Percentiles rank a stretch among this genome's conserved stretches.
phyloP scores from a whole-genome alignment of 2,888 invertebrate species.

The Copidosoma aretas region DNA sequence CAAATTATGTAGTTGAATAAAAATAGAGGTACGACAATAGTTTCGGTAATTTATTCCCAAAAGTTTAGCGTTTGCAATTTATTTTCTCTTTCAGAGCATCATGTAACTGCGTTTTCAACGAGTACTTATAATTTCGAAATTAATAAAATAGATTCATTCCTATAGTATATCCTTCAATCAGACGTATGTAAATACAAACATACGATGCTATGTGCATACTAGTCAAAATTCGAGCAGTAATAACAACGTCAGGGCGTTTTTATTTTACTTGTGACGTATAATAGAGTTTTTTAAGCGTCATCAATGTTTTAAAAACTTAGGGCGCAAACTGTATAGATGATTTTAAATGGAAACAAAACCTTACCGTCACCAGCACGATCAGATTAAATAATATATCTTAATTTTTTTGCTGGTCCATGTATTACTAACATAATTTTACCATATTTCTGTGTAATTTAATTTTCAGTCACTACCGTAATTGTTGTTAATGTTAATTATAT shows the following conservation, averaged over 20 bases:
- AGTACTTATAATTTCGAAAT: no score
- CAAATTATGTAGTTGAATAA: constrained; percentile 42
- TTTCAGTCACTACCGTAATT: constrained; percentile 41
- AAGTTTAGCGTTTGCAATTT: constrained; percentile 10
- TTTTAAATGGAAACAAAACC: constrained; percentile 1
- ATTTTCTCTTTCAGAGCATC: constrained; percentile 18
- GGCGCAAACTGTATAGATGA: constrained; percentile 10
- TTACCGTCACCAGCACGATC: constrained; percentile 18
- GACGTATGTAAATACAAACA: neutral
- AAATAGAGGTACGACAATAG: constrained; percentile 52
- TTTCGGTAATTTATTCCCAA: constrained; percentile 23
- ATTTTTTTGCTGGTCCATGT: constrained; percentile 35
- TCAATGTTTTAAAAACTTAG: constrained; percentile 34
- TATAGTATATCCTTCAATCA: no score
- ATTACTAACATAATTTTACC: constrained; percentile 43
- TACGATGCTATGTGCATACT: constrained; percentile 50
- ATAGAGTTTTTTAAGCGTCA: no score
- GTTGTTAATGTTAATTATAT: constrained; percentile 27
- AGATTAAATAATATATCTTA: constrained; percentile 23
- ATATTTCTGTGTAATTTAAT: constrained; percentile 43
- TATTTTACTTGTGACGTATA: constrained; percentile 42
- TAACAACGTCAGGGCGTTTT: constrained; percentile 34
- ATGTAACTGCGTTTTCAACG: neutral
- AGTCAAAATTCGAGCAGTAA: constrained; percentile 59
- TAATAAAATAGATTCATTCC: no score